Percentiles rank a stretch among this genome's conserved stretches.
Evolutionary conservation across 2,888 invertebrate genomes (phyloP).

Genomic region (Mythimna lalbum): DNA sequence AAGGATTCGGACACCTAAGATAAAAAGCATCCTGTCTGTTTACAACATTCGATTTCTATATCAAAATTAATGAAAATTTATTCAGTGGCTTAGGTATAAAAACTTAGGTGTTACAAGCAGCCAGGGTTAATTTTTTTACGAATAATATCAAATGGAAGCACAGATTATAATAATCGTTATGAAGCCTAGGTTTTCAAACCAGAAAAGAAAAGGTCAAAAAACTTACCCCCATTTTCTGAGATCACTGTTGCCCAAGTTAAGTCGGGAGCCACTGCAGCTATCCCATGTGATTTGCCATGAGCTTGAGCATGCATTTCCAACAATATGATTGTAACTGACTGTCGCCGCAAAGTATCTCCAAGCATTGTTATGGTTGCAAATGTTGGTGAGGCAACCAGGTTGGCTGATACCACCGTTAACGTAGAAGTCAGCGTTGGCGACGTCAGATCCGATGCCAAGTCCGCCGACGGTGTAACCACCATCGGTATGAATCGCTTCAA

Average conservation of each 20-base stretch:
- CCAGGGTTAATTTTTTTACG: too few species aligned
- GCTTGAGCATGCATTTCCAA: conserved; percentile 69
- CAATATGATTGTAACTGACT: conserved; percentile 72
- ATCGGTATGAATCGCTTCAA: conserved; percentile 77
- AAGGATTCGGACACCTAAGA: too few species aligned
- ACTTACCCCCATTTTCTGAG: conserved; percentile 75
- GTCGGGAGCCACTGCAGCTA: conserved; percentile 69
- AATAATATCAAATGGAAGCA: too few species aligned
- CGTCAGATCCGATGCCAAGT: conserved; percentile 82
- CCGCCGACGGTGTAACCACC: conserved; percentile 72
- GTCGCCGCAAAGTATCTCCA: conserved; percentile 76
- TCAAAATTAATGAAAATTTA: neutral
- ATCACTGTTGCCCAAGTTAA: conserved; percentile 73
- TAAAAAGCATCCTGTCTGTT: neutral
- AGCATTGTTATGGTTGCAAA: conserved; percentile 77
- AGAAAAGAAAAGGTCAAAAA: conserved; percentile 36
- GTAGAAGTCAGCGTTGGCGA: conserved; percentile 90
- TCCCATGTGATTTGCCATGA: conserved; percentile 68
- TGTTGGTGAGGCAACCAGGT: conserved; percentile 73
- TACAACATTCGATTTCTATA: neutral
- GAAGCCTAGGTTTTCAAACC: conserved; percentile 63
- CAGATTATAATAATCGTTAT: too few species aligned
- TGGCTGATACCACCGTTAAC: conserved; percentile 88
- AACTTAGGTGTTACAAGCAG: neutral
- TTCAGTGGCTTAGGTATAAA: neutral